A percentile compares a stretch with the other conserved stretches of the same genome.
These are phyloP conservation scores for Tachyglossus aculeatus DNA, from an alignment of 2,797 vertebrate genomes.

Conservation along the genomic window DNA sequence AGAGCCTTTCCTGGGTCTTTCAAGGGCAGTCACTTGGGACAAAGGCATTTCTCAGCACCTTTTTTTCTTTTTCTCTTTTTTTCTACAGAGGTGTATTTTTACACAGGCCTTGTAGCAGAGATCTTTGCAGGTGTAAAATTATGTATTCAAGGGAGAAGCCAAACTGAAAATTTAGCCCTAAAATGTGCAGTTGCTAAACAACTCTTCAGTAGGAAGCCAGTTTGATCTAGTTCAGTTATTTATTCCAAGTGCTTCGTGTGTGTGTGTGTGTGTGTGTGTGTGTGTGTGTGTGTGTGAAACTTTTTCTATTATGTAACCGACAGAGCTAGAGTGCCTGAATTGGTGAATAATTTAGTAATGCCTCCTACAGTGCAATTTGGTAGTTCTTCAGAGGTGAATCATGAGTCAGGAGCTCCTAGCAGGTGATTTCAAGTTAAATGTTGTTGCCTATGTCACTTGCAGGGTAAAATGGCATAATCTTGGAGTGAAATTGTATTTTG, in stretches of 20 bases:
- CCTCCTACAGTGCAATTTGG: neutral
- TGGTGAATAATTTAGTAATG: constrained; percentile 6
- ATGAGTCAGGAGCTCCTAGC: neutral
- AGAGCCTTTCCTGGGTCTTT: neutral
- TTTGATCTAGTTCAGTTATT: constrained; percentile 48
- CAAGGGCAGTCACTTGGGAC: too few species aligned
- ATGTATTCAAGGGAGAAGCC: constrained; percentile 44
- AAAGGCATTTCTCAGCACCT: too few species aligned
- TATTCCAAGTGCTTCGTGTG: neutral
- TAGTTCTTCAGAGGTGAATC: neutral
- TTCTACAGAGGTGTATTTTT: constrained; percentile 39
- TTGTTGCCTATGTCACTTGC: neutral
- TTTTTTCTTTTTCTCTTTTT: neutral
- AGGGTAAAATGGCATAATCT: too few species aligned
- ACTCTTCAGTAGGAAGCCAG: constrained; percentile 50
- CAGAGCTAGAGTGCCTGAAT: constrained; percentile 10
- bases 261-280: constrained; percentile 47
- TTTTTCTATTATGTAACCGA: constrained; percentile 51
- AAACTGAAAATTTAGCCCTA: constrained; percentile 47
- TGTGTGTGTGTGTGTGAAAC: too few species aligned
- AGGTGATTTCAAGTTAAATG: neutral
- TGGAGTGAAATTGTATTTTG: too few species aligned
- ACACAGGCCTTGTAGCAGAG: constrained; percentile 24
- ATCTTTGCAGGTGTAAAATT: constrained; percentile 61
- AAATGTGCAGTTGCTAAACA: constrained; percentile 50